These are phyloP conservation scores for Rhinophrynus dorsalis DNA, from an alignment of 2,797 vertebrate species.

Conservation along the genomic window DNA sequence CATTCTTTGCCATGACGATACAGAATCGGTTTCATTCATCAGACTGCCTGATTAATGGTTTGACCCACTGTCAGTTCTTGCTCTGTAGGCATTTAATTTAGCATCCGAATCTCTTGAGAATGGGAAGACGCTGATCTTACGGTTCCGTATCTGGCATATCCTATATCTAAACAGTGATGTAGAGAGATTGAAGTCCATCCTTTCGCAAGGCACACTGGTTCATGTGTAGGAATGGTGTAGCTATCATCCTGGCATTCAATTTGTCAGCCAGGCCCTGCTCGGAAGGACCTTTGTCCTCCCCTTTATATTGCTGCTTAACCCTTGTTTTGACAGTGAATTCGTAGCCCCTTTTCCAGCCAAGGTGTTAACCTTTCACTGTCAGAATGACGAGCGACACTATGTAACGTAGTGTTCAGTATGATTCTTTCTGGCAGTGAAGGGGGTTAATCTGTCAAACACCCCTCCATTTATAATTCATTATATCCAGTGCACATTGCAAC, in stretches of 20 bases:
- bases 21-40: conserved; percentile 23
- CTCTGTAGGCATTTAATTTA: conserved; percentile 14
- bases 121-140: neutral
- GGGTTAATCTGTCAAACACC: no score
- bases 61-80: conserved; percentile 26
- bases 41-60: conserved; percentile 10
- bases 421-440: no score
- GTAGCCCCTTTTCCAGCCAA: neutral
- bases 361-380: neutral
- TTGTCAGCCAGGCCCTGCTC: neutral
- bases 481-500: no score
- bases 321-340: no score
- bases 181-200: conserved; percentile 16
- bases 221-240: conserved; percentile 12
- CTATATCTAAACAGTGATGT: neutral
- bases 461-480: no score
- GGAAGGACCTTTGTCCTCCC: conserved; percentile 26
- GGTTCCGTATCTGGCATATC: neutral
- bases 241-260: conserved; percentile 4
- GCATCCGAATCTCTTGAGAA: neutral
- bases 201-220: neutral
- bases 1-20: conserved; percentile 12
- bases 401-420: no score
- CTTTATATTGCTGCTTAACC: neutral
- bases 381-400: no score